Evolutionary conservation across 2,888 invertebrate genomes (phyloP), one percentile per base, ranked within the genome.

Genomic region (Salpingus planirostris): DNA sequence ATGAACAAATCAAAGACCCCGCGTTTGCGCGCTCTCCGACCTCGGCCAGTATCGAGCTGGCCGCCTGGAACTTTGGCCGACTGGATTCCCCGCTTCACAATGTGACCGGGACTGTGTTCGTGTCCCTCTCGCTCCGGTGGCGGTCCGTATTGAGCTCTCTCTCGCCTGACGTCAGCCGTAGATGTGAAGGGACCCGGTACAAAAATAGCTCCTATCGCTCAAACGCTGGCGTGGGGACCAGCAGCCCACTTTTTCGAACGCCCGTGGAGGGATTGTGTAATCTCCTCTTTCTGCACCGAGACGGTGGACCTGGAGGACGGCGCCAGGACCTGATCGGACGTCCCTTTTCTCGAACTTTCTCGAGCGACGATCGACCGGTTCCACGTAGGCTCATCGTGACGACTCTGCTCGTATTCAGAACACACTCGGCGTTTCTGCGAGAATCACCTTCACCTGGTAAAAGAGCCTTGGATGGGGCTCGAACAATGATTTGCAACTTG

Each of bases 121-220:
- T 34, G 37, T 55, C 54, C 43, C 49, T 43, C 36, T 55, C 47
- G 39, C 22, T 15, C 34, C 13, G 27, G 31, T 34, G 27, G 24
- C 30, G 36, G 38, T 29, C 40, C 29, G 34, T 41, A 37, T 43
- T 32, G 21, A 18, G 37, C 33, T 51, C 50, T 52, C 51, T 47
- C 48, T 54, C 37, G 43, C 47, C 49, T 55, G 55, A 58, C 56
- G 57, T 57, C 57, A 56, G 52, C 54, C 46, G 49, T 54, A 46
- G 54, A 55, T 53, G 55, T 55, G 55, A 55, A 55, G 56, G 55
- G 55, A 55, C 55, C 49, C 31, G 36, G 55, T 52, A 57, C 55
- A 55, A 56, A 58, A 58, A 58, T 58, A 58, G 54, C 57, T 54
- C 47, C 54, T 56, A 55, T 57, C 54, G 56, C 55, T 52, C 52